phyloP scores from a whole-genome alignment of 2,797 vertebrate species.

The Podarcis lilfordi region DNA sequence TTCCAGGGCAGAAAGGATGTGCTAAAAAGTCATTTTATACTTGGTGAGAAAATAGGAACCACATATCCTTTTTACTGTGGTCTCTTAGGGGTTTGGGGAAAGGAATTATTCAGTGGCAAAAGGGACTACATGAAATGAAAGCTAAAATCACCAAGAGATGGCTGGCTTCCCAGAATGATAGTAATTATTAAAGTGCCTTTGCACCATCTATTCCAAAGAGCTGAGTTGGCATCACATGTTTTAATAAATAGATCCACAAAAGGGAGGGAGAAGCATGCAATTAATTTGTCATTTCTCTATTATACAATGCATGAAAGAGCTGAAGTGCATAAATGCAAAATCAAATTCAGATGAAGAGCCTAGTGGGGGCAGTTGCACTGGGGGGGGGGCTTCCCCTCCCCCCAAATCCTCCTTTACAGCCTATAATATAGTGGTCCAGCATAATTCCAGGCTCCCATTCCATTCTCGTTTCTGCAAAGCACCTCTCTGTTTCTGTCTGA shows the following conservation, averaged over 20 bases:
- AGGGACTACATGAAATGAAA: slow-evolving; percentile 54
- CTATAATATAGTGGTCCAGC: background rate
- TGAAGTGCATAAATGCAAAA: slow-evolving; percentile 31
- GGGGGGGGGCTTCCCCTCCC: background rate
- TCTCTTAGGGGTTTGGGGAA: slow-evolving; percentile 52
- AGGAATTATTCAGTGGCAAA: slow-evolving; percentile 60
- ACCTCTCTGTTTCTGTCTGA: background rate
- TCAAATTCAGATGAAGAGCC: background rate
- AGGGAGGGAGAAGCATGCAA: slow-evolving; percentile 52
- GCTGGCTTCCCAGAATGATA: slow-evolving; percentile 47
- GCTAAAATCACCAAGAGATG: slow-evolving; percentile 59
- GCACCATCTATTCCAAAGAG: slow-evolving; percentile 57
- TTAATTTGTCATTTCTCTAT: slow-evolving; percentile 55
- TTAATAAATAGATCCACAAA: slow-evolving; percentile 42
- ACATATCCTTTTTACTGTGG: background rate
- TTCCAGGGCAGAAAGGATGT: background rate
- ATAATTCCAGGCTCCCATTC: too few species aligned
- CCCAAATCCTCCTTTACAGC: background rate
- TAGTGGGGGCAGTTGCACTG: background rate
- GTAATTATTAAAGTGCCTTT: slow-evolving; percentile 54
- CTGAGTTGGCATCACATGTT: slow-evolving; percentile 54
- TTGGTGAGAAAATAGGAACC: background rate
- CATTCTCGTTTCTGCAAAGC: background rate
- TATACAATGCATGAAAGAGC: slow-evolving; percentile 37
- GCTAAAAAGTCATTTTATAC: slow-evolving; percentile 18